Conservation (phyloP, 2,888 invertebrate genomes). For the Hybos culiciformis region DNA sequence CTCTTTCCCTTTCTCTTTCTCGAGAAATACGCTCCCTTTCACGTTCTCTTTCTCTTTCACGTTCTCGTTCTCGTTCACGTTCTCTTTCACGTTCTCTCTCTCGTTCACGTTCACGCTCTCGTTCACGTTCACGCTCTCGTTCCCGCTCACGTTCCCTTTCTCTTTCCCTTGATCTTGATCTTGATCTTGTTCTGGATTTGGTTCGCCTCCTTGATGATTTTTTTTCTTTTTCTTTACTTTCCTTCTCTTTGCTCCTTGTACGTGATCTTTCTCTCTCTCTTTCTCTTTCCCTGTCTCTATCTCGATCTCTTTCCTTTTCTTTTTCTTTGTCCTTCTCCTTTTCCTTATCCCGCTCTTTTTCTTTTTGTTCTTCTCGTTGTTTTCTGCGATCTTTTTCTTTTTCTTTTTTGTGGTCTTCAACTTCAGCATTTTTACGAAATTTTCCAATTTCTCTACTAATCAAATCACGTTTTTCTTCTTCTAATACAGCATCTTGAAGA, state of each 20-base stretch:
- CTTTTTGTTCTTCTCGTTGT: constrained; percentile 32
- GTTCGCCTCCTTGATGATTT: constrained; percentile 22
- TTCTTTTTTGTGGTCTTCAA: constrained; percentile 35
- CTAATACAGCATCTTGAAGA: constrained; percentile 75
- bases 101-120: constrained; percentile 46
- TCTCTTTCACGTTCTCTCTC: constrained; percentile 47
- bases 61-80: constrained; percentile 39
- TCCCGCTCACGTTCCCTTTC: constrained; percentile 40
- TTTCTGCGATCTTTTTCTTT: constrained; percentile 39
- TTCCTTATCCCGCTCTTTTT: constrained; percentile 23
- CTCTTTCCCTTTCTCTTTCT: constrained; percentile 40
- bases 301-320: constrained; percentile 17
- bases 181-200: constrained; percentile 40
- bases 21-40: constrained; percentile 44
- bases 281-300: constrained; percentile 38
- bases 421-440: constrained; percentile 76
- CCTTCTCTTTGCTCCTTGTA: constrained; percentile 36
- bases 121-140: constrained; percentile 37
- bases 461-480: constrained; percentile 91
- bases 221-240: constrained; percentile 24
- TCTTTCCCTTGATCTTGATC: constrained; percentile 40
- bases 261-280: constrained; percentile 33
- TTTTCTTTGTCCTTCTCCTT: constrained; percentile 30
- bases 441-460: constrained; percentile 96
- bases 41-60: constrained; percentile 40